Evolutionary conservation across 2,797 vertebrate genomes (phyloP).

Genomic region (Acanthurus tractus): DNA sequence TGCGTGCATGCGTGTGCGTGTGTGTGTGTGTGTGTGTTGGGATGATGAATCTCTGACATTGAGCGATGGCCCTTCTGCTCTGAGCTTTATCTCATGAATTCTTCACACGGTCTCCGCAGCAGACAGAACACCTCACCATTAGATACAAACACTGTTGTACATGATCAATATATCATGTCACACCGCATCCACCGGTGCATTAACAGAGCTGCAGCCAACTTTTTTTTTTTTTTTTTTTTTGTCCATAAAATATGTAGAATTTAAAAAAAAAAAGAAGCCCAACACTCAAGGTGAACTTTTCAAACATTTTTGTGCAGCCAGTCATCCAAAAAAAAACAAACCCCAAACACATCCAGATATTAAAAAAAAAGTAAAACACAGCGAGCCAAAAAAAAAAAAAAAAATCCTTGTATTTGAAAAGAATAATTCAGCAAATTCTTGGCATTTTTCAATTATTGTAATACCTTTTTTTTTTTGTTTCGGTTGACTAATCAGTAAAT

Average conservation of each 20-base stretch:
- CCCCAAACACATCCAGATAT: too few species aligned
- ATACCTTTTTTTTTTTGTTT: too few species aligned
- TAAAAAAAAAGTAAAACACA: background rate
- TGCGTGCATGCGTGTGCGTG: slow-evolving; percentile 23
- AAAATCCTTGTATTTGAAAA: too few species aligned
- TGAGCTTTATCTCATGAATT: slow-evolving; percentile 74
- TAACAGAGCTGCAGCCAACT: slow-evolving; percentile 7
- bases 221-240: background rate
- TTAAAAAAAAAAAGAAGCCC: too few species aligned
- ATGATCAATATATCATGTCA: slow-evolving; percentile 56
- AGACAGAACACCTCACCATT: slow-evolving; percentile 48
- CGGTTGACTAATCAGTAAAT: background rate
- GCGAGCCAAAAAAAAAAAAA: too few species aligned
- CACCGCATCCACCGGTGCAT: slow-evolving; percentile 9
- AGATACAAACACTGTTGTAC: slow-evolving; percentile 45
- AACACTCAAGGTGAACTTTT: slow-evolving; percentile 2
- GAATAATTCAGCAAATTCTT: too few species aligned
- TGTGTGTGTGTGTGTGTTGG: slow-evolving; percentile 38
- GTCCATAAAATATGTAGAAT: slow-evolving; percentile 1
- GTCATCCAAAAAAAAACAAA: background rate
- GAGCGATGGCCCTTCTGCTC: slow-evolving; percentile 70
- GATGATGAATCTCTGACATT: slow-evolving; percentile 69
- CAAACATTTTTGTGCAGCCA: background rate
- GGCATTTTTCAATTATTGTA: too few species aligned
- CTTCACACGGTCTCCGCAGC: slow-evolving; percentile 58